Conservation (phyloP, 2,888 invertebrate genomes). For the Dasypogon diadema region DNA sequence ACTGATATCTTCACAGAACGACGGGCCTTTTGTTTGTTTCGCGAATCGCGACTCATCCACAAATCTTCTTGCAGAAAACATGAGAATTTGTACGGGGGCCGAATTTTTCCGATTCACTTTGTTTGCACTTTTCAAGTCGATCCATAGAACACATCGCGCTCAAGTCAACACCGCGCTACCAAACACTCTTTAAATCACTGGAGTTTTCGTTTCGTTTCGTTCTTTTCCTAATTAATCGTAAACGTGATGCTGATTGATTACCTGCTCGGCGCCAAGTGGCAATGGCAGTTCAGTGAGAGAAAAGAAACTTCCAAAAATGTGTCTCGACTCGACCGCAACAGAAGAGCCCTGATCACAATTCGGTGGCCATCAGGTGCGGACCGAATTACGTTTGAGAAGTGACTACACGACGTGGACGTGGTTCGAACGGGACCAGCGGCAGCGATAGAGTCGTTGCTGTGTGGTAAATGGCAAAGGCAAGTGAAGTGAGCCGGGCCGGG, state of each 20-base stretch:
- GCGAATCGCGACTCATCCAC: too few species aligned
- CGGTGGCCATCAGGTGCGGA: conserved; percentile 51
- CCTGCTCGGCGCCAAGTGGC: conserved; percentile 16
- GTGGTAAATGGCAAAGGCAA: conserved; percentile 25
- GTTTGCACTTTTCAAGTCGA: neutral
- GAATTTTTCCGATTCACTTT: neutral
- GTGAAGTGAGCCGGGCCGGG: conserved; percentile 42
- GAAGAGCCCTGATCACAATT: neutral
- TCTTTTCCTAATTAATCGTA: conserved; percentile 24
- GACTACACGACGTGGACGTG: conserved; percentile 50
- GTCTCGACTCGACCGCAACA: neutral
- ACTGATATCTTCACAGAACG: too few species aligned
- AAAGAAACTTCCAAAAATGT: neutral
- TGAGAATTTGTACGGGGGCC: too few species aligned
- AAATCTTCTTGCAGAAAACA: too few species aligned
- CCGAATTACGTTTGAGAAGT: conserved; percentile 54
- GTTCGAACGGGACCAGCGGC: conserved; percentile 1
- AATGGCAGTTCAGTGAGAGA: neutral
- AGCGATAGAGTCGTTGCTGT: conserved; percentile 10
- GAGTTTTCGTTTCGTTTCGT: too few species aligned
- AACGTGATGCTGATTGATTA: conserved; percentile 18
- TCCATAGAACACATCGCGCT: neutral
- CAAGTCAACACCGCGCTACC: neutral
- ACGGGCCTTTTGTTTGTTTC: too few species aligned
- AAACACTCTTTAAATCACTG: neutral